Conservation (phyloP, 2,888 invertebrate species). For the Orthonychiurus folsomi region DNA sequence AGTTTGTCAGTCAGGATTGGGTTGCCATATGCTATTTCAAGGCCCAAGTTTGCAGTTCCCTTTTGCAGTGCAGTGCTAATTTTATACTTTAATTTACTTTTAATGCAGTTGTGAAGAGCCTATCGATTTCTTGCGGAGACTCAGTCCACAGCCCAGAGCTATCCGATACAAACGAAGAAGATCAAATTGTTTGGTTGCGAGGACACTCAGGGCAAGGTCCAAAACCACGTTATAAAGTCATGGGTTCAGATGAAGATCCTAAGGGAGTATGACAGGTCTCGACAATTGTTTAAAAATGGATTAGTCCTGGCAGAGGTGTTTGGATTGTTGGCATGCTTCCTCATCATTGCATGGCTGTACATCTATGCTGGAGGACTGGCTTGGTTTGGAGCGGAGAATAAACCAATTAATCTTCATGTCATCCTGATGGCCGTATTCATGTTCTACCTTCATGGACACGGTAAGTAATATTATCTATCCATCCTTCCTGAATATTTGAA, state of each 20-base stretch:
- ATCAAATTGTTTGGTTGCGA: no score
- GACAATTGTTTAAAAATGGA: conserved; percentile 29
- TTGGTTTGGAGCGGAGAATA: conserved; percentile 21
- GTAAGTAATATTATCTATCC: conserved; percentile 26
- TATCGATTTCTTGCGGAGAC: no score
- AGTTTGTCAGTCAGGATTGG: no score
- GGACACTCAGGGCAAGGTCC: background rate
- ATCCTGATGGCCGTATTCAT: conserved; percentile 36
- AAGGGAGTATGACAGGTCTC: conserved; percentile 33
- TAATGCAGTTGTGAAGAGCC: no score
- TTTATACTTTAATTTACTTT: no score
- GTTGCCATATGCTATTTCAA: no score
- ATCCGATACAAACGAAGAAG: no score
- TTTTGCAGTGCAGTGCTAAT: no score
- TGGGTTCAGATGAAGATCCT: conserved; percentile 40
- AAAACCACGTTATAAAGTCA: conserved; percentile 8
- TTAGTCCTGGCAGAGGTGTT: background rate
- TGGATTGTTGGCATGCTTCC: conserved; percentile 13
- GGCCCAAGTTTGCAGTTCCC: no score
- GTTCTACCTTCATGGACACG: conserved; percentile 38
- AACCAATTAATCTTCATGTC: conserved; percentile 33
- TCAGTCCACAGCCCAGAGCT: no score
- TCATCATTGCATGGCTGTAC: conserved; percentile 7
- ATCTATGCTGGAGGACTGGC: conserved; percentile 22
- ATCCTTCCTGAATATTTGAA: no score